Conservation (phyloP, 2,797 vertebrate genomes). For the Chiloscyllium punctatum region DNA sequence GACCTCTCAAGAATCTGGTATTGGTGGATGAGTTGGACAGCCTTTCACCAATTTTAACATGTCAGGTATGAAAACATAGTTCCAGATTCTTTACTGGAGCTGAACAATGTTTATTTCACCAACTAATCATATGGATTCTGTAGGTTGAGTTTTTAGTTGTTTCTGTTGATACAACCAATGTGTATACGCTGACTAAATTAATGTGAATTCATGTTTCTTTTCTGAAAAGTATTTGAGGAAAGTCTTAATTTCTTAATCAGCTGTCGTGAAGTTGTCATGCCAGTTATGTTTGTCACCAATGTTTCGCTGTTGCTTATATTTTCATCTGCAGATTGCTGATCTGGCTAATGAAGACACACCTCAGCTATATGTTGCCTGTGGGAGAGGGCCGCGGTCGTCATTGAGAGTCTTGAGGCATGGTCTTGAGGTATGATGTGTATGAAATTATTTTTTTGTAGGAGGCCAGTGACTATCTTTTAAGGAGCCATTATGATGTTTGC, state of each 20-base stretch:
- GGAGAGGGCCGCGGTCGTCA: constrained; percentile 85
- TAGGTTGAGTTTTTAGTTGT: neutral
- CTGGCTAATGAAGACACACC: constrained; percentile 97
- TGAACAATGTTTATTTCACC: neutral
- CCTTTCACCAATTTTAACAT: constrained; percentile 90
- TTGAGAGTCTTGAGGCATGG: constrained; percentile 90
- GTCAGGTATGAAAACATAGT: constrained; percentile 66
- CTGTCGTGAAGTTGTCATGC: neutral
- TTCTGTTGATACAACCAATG: neutral
- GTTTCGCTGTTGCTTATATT: constrained; percentile 8
- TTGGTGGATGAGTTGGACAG: constrained; percentile 94
- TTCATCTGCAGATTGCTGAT: constrained; percentile 77
- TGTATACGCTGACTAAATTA: neutral
- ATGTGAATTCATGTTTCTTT: neutral
- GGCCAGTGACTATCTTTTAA: neutral
- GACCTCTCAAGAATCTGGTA: constrained; percentile 92
- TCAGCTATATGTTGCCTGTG: constrained; percentile 88
- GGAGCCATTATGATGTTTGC: neutral
- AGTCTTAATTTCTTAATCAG: neutral
- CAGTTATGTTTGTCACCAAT: neutral
- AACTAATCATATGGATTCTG: neutral
- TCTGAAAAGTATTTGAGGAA: neutral
- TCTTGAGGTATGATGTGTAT: constrained; percentile 71
- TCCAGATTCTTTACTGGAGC: neutral
- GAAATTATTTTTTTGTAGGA: neutral